A percentile compares a stretch with the other conserved stretches of the same genome.
These are phyloP conservation scores for Microplitis mediator DNA, from an alignment of 1,140 invertebrate genomes.

Conservation along the genomic window DNA sequence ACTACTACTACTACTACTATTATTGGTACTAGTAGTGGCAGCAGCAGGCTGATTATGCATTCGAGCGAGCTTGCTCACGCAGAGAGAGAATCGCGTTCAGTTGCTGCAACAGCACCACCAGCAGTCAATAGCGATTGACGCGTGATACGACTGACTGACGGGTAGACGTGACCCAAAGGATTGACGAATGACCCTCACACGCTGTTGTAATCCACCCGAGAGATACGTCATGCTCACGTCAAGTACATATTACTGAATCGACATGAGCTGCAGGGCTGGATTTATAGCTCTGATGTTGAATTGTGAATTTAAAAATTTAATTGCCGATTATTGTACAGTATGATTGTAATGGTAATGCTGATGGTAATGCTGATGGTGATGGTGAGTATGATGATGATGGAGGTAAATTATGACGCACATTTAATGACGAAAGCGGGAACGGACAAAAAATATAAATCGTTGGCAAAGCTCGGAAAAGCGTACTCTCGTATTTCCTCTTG, in stretches of 20 bases:
- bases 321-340: too few relatives aligned
- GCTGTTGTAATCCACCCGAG: conserved; percentile 33
- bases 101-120: conserved; percentile 15
- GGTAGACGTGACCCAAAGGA: conserved; percentile 42
- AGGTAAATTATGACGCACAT: too few relatives aligned
- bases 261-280: background rate
- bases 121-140: conserved; percentile 41
- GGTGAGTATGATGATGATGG: too few relatives aligned
- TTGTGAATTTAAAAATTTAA: too few relatives aligned
- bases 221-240: conserved; percentile 34
- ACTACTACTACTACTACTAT: too few relatives aligned
- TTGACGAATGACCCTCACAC: conserved; percentile 41
- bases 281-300: too few relatives aligned
- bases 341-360: too few relatives aligned
- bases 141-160: conserved; percentile 43
- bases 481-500: conserved; percentile 6
- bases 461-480: background rate
- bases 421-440: too few relatives aligned
- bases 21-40: too few relatives aligned
- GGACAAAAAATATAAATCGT: conserved; percentile 2
- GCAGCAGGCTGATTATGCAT: conserved; percentile 36
- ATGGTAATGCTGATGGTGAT: too few relatives aligned
- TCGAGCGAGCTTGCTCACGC: background rate
- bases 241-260: conserved; percentile 29
- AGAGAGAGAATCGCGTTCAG: conserved; percentile 6